A percentile compares a stretch with the other conserved stretches of the same genome.
phyloP scores from a whole-genome alignment of 1,140 invertebrate genomes.

The Ceratitis capitata region DNA sequence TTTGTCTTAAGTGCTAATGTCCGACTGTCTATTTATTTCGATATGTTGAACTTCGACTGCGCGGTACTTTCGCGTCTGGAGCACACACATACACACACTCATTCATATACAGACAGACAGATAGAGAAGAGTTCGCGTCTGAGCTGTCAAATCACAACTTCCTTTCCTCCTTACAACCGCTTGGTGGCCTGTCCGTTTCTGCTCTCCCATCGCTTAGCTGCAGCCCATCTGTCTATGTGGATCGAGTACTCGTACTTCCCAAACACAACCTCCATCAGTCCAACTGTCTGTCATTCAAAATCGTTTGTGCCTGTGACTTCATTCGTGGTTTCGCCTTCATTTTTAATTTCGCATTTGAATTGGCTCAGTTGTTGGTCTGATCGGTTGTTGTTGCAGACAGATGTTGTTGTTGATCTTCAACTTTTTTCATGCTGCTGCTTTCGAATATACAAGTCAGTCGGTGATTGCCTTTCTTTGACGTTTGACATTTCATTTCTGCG shows the following conservation, averaged over 20 bases:
- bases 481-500: conserved; percentile 28
- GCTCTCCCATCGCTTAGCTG: not conserved
- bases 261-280: conserved; percentile 12
- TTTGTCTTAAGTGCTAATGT: not conserved
- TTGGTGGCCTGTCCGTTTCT: not conserved
- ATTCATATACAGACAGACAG: not conserved
- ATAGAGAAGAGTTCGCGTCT: too few relatives aligned
- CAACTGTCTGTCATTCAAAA: conserved; percentile 33
- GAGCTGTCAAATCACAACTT: not conserved
- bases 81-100: not conserved
- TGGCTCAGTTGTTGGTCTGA: conserved; percentile 39
- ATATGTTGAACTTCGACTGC: conserved; percentile 16
- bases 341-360: conserved; percentile 41
- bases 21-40: conserved; percentile 30
- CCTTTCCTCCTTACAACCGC: not conserved
- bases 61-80: not conserved
- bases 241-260: not conserved
- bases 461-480: conserved; percentile 7
- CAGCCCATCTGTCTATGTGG: conserved; percentile 8
- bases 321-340: conserved; percentile 29
- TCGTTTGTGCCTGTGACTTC: conserved; percentile 32
- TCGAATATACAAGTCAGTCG: not conserved
- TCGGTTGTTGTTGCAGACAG: not conserved
- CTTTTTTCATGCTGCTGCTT: too few relatives aligned
- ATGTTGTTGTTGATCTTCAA: conserved; percentile 8